These are phyloP conservation scores for Drosophila quinaria DNA, from an alignment of 2,888 invertebrate species.

Conservation along the genomic window DNA sequence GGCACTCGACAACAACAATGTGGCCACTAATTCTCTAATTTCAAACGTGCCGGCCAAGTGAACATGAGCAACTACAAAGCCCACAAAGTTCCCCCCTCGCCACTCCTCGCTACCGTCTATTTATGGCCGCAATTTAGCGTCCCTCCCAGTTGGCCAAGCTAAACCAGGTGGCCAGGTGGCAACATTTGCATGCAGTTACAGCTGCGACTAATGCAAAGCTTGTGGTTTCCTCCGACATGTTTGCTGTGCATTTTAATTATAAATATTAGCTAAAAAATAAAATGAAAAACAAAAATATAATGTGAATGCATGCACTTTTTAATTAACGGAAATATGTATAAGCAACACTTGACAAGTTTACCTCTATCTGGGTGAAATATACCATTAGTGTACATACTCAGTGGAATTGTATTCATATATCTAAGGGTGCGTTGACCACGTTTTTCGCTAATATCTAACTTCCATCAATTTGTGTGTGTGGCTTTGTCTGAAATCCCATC, in stretches of 20 bases:
- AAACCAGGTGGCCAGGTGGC: constrained; percentile 1
- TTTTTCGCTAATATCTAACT: constrained; percentile 3
- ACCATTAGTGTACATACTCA: constrained; percentile 2
- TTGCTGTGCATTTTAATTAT: constrained; percentile 70
- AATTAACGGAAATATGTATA: constrained; percentile 63
- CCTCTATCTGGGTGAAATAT: constrained; percentile 11
- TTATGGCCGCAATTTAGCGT: constrained; percentile 50
- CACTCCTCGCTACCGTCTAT: constrained; percentile 41
- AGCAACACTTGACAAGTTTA: constrained; percentile 22
- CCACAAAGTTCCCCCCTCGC: neutral
- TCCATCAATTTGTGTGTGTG: constrained; percentile 34
- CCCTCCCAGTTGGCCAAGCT: constrained; percentile 16
- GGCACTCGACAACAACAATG: constrained; percentile 49
- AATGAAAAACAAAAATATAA: neutral
- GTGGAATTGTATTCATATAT: neutral
- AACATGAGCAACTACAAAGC: constrained; percentile 57
- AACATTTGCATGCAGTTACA: constrained; percentile 59
- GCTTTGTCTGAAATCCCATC: constrained; percentile 8
- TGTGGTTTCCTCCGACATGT: constrained; percentile 30
- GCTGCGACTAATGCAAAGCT: constrained; percentile 36
- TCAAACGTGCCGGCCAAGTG: constrained; percentile 48
- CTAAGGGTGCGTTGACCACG: neutral
- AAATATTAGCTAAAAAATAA: constrained; percentile 51
- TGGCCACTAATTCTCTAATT: constrained; percentile 72
- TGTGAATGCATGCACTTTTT: constrained; percentile 42